Evolutionary conservation across 1,140 invertebrate genomes (phyloP), one percentile per base, ranked within the genome.

Genomic region (Drosophila punjabiensis): DNA sequence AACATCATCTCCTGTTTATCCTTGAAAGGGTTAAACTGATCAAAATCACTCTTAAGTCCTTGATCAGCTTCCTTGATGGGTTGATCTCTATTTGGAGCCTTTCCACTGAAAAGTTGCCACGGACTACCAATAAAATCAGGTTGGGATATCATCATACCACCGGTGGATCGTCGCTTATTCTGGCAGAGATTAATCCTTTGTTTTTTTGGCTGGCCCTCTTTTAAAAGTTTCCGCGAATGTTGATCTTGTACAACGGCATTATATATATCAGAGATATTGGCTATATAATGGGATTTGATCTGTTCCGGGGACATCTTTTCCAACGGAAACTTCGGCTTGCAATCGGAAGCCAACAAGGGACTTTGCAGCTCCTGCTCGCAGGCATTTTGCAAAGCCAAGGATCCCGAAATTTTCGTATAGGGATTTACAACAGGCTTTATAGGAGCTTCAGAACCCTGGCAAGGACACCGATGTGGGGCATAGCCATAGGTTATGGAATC

Each of bases 401-500:
- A 37, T 10, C 7, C 37, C 13, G 47, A 9, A 14, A 43, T 11
- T 11, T 56, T 35, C 8, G 48, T 37, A 45, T 69, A 70, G 1
- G 48, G 64, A 13, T 11, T 55, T 1, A 13, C 14, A 2, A 11
- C 3, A 18, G 20, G 20, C 4, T n/a, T n/a, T 35, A 20, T 16
- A 3, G 35, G 18, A 7, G 13, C 14, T 3, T 5, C 5, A 18
- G 30, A 45, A 4, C 11, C 11, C 30, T 69, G 68, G 11, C 68
- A 71, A 11, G 48, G 68, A 69, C 68, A 71, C 10, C 39, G 24
- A 24, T 35, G 14, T 2, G 70, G 70, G 3, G 68, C 68, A 59
- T 74, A 74, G 4, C 70, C 70, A 35, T 74, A 74, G 0, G 68
- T n/a, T 45, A 74, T 59, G 8, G 48, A 55, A n/a, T 74, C 70